phyloP scores from a whole-genome alignment of 2,888 invertebrate genomes.

The Metopia argyrocephala region DNA sequence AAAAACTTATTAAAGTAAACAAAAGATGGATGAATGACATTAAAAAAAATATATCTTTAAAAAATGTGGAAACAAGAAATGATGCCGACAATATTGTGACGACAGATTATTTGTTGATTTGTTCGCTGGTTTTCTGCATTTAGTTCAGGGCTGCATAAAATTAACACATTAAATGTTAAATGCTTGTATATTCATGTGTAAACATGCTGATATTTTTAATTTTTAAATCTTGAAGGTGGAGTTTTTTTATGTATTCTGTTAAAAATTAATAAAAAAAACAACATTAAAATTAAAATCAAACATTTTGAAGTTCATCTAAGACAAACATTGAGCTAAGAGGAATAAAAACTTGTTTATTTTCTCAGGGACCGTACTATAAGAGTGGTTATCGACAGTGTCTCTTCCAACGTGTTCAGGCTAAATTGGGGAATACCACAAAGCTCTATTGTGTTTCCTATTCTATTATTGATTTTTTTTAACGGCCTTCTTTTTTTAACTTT shows the following conservation, averaged over 20 bases:
- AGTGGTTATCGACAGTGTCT: no score
- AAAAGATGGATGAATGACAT: not conserved
- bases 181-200: not conserved
- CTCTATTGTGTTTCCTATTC: no score
- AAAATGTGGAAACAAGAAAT: not conserved
- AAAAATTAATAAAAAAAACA: not conserved
- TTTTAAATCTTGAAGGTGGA: constrained; percentile 4
- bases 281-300: not conserved
- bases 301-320: not conserved
- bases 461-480: no score
- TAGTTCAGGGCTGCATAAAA: constrained; percentile 60
- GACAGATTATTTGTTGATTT: not conserved
- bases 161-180: constrained; percentile 54
- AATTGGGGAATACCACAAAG: no score
- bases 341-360: no score
- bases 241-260: not conserved
- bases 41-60: not conserved
- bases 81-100: not conserved
- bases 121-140: constrained; percentile 31
- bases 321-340: not conserved
- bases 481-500: no score
- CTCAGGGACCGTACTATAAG: no score
- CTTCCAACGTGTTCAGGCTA: no score
- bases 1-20: no score
- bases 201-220: not conserved